phyloP scores from a whole-genome alignment of 2,113 vertebrate species.

The Pterocles burchelli region DNA sequence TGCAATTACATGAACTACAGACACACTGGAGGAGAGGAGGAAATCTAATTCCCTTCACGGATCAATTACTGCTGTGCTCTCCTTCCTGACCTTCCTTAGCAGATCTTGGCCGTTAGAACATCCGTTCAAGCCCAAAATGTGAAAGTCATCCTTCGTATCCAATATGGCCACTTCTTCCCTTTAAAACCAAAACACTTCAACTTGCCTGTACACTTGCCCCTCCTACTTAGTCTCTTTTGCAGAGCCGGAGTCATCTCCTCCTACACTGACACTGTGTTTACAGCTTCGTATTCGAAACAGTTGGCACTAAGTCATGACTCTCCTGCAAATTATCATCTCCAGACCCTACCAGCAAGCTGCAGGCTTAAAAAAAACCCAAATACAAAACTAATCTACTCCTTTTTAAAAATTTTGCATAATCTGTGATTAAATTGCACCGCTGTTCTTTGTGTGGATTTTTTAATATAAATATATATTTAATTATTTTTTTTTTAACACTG shows the following conservation, averaged over 20 bases:
- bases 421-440: not conserved
- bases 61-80: not conserved
- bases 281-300: slow-evolving; percentile 64
- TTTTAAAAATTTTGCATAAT: not conserved
- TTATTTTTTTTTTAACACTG: not conserved
- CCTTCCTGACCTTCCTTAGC: not conserved
- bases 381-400: not conserved
- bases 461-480: not conserved
- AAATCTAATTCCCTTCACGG: not conserved
- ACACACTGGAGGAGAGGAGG: not conserved
- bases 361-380: not conserved
- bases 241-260: slow-evolving; percentile 60
- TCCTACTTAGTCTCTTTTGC: slow-evolving; percentile 30
- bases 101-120: not conserved
- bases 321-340: slow-evolving; percentile 46
- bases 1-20: not conserved
- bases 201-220: slow-evolving; percentile 4
- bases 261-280: slow-evolving; percentile 58
- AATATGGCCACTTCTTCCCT: slow-evolving; percentile 1
- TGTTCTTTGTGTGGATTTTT: not conserved
- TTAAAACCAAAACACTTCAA: slow-evolving; percentile 14
- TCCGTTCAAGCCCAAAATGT: not conserved
- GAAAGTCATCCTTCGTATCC: not conserved
- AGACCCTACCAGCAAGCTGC: slow-evolving; percentile 29
- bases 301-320: slow-evolving; percentile 59